Evolutionary conservation across 2,888 invertebrate genomes (phyloP), one percentile per base, ranked within the genome.

Genomic region (Dorcus parallelipipedus): DNA sequence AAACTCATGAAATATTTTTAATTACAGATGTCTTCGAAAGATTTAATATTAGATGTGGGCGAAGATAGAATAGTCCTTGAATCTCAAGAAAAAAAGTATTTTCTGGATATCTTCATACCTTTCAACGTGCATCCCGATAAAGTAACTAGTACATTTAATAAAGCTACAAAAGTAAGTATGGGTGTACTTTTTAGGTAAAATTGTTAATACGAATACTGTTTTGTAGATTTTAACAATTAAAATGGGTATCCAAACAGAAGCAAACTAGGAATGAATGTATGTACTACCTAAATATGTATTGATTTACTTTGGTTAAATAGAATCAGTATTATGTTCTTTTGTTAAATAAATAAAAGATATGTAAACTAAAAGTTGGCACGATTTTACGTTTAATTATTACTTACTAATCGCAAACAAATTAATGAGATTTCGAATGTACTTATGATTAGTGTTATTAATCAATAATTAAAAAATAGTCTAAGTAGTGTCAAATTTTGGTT

Each of bases 21-120:
- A 33, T 75, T 73, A 33, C 70, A 88, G 87, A 76, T 83, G 58
- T 82, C 84, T 54, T 73, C 84, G 0, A 83, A 83, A 66, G 88
- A 90, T 72, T 71, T 90, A 41, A 81, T 80, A 47, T 71, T 91
- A 55, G 86, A 89, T 74, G 78, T 91, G 26, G 88, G 89, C n/a
- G 88, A 89, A 72, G 91, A 91, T 76, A 83, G 91, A 58, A 80
- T 92, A 56, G 78, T 90, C 9, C 73, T 92, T 42, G 87, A 88
- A 67, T 84, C 84, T 0, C 81, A 81, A 59, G 83, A 83, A 42
- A 74, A 80, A 61, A 84, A 82, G 62, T 84, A 86, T 65, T 71
- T 83, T 7, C 81, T 90, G 50, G 91, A 92, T 73, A 83, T 89
- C 70, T 91, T 86, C 71, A 73, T 91, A 23, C 88, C 88, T 0